Conservation (phyloP, 92 coral and sea anemone species). For the Muricea muricata region DNA sequence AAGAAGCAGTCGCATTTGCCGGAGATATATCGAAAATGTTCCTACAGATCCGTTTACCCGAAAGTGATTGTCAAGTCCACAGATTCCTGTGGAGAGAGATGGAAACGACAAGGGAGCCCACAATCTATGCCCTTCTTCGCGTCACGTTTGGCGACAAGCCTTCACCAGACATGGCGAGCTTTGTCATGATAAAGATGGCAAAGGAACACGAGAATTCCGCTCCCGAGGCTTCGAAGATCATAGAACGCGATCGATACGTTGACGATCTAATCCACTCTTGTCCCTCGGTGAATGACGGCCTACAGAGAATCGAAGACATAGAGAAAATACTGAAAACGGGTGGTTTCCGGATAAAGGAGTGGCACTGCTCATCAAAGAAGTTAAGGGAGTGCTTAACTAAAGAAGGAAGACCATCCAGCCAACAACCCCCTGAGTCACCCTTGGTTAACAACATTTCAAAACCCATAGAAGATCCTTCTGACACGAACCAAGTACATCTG, state of each 20-base stretch:
- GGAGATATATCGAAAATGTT: slow-evolving; percentile 59
- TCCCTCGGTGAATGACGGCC: background rate
- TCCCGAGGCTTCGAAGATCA: background rate
- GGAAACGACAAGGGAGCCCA: background rate
- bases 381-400: too few relatives aligned
- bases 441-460: too few relatives aligned
- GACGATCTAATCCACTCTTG: slow-evolving; percentile 46
- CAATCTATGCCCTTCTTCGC: background rate
- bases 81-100: background rate
- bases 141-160: slow-evolving; percentile 24
- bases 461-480: too few relatives aligned
- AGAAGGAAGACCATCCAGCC: too few relatives aligned
- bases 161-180: slow-evolving; percentile 52
- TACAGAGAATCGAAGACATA: background rate
- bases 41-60: slow-evolving; percentile 45
- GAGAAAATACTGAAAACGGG: background rate
- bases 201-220: slow-evolving; percentile 6
- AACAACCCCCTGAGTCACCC: too few relatives aligned
- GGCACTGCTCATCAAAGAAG: background rate
- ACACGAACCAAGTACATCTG: too few relatives aligned
- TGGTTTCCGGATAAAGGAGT: background rate
- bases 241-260: slow-evolving; percentile 30
- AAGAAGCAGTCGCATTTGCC: slow-evolving; percentile 38
- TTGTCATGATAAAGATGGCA: slow-evolving; percentile 53
- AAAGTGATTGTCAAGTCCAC: slow-evolving; percentile 47